Conservation (phyloP, 2,113 vertebrate species). For the Syngnathoides biaculeatus region DNA sequence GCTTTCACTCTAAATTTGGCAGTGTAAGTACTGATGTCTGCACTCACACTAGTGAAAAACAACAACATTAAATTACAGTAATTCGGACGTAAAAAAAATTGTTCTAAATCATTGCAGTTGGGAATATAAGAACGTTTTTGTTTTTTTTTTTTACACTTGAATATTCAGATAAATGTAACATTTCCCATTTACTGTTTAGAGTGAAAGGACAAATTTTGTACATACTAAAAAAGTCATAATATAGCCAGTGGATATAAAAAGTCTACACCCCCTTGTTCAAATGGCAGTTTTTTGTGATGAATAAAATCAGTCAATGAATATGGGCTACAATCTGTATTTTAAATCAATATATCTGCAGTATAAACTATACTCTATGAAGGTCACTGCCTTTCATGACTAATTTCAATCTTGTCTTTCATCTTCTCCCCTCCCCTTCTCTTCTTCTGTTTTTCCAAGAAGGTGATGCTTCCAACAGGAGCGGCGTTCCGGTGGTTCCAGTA, state of each 20-base stretch:
- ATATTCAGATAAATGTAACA: no score
- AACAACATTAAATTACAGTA: neutral
- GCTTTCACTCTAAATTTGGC: neutral
- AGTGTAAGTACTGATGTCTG: neutral
- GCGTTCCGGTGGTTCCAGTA: conserved; percentile 99
- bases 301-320: neutral
- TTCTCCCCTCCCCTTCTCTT: neutral
- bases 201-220: no score
- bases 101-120: neutral
- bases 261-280: no score
- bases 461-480: conserved; percentile 98
- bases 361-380: neutral
- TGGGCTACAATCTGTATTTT: neutral
- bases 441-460: conserved; percentile 86
- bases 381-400: conserved; percentile 39
- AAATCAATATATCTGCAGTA: neutral
- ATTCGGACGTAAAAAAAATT: neutral
- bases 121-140: no score
- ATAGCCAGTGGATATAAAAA: no score
- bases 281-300: no score
- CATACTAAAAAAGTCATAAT: no score
- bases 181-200: no score
- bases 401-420: conserved; percentile 18
- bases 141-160: no score
- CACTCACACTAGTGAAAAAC: neutral